Conservation (phyloP, 2,888 invertebrate species). For the Cataglyphis cursor region DNA sequence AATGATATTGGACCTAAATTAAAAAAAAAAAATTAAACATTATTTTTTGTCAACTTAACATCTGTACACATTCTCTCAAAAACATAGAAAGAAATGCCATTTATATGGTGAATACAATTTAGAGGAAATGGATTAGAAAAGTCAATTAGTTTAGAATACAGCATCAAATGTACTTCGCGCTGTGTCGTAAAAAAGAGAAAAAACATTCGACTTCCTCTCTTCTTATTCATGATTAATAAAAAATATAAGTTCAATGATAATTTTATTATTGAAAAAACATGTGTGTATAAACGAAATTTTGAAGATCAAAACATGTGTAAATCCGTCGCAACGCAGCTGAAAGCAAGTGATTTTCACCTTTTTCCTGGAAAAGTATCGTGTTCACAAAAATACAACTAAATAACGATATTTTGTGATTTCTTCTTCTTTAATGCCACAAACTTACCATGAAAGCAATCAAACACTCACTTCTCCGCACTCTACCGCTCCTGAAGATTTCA, state of each 20-base stretch:
- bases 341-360: neutral
- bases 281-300: neutral
- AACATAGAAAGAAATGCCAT: neutral
- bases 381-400: neutral
- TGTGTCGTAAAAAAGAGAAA: neutral
- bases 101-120: neutral
- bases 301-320: neutral
- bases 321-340: neutral
- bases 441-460: conserved; percentile 79
- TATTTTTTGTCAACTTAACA: neutral
- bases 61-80: neutral
- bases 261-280: neutral
- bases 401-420: neutral
- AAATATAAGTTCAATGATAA: neutral
- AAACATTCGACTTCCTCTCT: neutral
- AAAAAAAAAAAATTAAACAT: neutral
- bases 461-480: conserved; percentile 71
- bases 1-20: neutral
- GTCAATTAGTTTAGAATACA: neutral
- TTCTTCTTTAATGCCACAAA: conserved; percentile 42
- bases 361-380: neutral
- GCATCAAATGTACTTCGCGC: neutral
- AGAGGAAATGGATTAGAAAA: conserved; percentile 8
- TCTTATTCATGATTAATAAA: neutral
- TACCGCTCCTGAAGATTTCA: conserved; percentile 75